Evolutionary conservation across 1,140 invertebrate species (phyloP), one percentile per base, ranked within the genome.

Genomic region (Trichonephila clavata): DNA sequence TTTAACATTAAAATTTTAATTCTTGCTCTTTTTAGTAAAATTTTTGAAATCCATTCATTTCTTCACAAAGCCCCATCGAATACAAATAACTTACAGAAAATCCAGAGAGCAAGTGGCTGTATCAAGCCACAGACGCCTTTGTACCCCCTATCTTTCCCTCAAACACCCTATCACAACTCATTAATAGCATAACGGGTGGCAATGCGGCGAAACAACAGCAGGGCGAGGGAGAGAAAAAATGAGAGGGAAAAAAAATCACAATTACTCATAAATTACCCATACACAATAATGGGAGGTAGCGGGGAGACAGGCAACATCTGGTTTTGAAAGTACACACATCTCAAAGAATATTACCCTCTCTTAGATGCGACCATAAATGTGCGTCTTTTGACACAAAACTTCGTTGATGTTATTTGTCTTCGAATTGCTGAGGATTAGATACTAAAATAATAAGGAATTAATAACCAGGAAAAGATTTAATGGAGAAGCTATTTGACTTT

Each of bases 191-290:
- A 3, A 77, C 24, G 71, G 32, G 71, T 77, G 71, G 27, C 32
- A 27, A 18, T 16, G 71, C 71, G 27, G 18, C 27, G 71, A 77
- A 77, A 59, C 83, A 60, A 7, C 83, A 84, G 43, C 57, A 60
- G 24, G 24, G 43, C n/a, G 8, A 21, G 81, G 50, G 10, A 60
- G 21, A 27, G n/a, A 57, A 59, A 81, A 39, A 81, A 83, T 6
- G 32, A 14, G 5, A 84, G n/a, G 16, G 5, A 24, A 24, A 84
- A 57, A 24, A 84, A 27, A 59, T 84, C 20, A 59, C 83, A 84
- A 84, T 84, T 84, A 84, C 83, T 84, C 83, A 84, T 84, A 84
- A 84, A 84, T 84, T 84, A 84, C 83, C 57, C 71, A 77, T 32
- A 77, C 71, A 77, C 14, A n/a, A 84, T 60, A 20, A 84, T 32